Evolutionary conservation across 2,888 invertebrate genomes (phyloP).

Genomic region (Pycnomerus fuliginosus): DNA sequence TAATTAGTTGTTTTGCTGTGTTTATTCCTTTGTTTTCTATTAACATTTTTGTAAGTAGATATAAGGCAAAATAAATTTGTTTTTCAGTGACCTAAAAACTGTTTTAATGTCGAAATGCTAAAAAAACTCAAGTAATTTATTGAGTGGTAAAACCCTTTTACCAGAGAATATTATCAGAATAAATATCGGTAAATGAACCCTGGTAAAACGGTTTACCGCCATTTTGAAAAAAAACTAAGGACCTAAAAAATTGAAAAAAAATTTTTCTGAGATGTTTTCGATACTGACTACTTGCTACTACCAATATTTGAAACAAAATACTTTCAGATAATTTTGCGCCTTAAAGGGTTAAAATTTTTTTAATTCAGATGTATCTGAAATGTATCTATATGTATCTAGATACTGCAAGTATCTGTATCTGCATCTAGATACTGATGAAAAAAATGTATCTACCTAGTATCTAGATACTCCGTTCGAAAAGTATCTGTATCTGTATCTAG

Average conservation of each 20-base stretch:
- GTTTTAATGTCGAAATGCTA: not conserved
- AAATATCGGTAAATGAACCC: not conserved
- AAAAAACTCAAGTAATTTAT: not conserved
- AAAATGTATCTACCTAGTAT: no score
- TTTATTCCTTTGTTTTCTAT: not conserved
- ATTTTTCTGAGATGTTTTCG: not conserved
- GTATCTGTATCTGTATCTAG: no score
- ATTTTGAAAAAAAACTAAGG: constrained; percentile 1
- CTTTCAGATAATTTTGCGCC: not conserved
- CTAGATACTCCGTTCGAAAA: no score
- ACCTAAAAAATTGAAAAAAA: not conserved
- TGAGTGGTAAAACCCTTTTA: not conserved
- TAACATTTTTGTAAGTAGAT: not conserved
- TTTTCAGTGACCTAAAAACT: not conserved
- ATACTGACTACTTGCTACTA: not conserved
- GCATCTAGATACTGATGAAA: no score
- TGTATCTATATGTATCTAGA: no score
- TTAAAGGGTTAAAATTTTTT: constrained; percentile 2
- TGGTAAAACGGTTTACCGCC: not conserved
- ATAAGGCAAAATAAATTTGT: not conserved
- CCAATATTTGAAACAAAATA: not conserved
- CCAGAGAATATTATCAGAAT: not conserved
- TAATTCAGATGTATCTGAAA: no score
- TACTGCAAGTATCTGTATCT: no score
- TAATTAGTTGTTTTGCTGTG: not conserved